These are phyloP conservation scores for Euura lappo DNA, from an alignment of 1,140 invertebrate genomes.

Conservation along the genomic window DNA sequence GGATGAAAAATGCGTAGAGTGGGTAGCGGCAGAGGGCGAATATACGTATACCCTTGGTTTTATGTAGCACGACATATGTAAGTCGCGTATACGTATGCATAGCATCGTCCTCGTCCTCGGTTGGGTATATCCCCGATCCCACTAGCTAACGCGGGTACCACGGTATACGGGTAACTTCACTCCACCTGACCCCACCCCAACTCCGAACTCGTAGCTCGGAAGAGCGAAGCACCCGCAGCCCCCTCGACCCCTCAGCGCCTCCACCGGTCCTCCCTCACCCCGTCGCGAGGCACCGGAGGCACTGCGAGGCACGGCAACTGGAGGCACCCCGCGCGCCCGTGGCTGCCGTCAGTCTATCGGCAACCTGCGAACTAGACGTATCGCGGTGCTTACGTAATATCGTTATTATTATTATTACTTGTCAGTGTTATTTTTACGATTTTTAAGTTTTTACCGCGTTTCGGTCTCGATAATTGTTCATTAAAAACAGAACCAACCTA, in stretches of 20 bases:
- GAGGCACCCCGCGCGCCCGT: constrained; percentile 8
- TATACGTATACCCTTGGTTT: no score
- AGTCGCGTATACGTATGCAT: no score
- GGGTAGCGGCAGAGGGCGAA: no score
- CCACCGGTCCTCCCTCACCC: not conserved
- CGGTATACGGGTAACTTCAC: not conserved
- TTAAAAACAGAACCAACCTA: no score
- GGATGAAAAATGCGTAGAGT: no score
- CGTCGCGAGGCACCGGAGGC: not conserved
- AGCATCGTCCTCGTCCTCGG: no score
- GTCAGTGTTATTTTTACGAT: constrained; percentile 41
- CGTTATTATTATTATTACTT: constrained; percentile 49
- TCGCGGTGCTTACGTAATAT: constrained; percentile 55
- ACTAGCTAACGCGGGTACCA: not conserved
- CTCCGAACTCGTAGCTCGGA: no score
- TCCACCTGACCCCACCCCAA: constrained; percentile 6
- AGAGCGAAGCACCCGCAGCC: not conserved
- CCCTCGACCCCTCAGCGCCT: not conserved
- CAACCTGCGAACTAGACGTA: constrained; percentile 58
- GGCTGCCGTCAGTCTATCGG: constrained; percentile 55
- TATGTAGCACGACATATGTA: no score
- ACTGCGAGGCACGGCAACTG: constrained; percentile 1
- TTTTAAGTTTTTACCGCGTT: constrained; percentile 21
- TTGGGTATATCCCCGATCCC: no score
- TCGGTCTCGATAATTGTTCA: no score